These are phyloP conservation scores for Thera obeliscata DNA, from an alignment of 2,888 invertebrate genomes.

Conservation along the genomic window DNA sequence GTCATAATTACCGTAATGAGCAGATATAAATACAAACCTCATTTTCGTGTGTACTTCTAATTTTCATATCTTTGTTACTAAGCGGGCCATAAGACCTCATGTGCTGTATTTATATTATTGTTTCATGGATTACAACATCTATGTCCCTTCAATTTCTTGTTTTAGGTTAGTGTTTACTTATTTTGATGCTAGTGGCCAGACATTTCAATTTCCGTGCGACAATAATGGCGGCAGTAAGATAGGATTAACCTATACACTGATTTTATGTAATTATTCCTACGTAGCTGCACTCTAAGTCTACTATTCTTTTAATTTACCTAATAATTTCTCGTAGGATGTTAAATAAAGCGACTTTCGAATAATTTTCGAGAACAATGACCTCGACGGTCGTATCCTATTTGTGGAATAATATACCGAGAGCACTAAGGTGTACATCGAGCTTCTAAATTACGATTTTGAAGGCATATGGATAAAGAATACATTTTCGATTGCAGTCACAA, in stretches of 20 bases:
- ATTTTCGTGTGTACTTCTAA: constrained; percentile 69
- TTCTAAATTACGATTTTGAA: constrained; percentile 62
- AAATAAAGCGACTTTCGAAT: constrained; percentile 68
- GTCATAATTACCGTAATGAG: constrained; percentile 50
- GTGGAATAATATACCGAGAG: constrained; percentile 77
- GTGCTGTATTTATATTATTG: constrained; percentile 41
- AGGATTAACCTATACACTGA: constrained; percentile 79
- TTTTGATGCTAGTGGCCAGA: constrained; percentile 79
- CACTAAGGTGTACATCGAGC: constrained; percentile 67
- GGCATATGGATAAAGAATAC: constrained; percentile 72
- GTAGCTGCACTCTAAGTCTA: constrained; percentile 48
- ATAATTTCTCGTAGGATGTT: constrained; percentile 70
- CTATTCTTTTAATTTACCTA: constrained; percentile 63
- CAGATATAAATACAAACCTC: constrained; percentile 73
- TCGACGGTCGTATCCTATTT: constrained; percentile 77
- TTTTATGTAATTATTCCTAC: constrained; percentile 60
- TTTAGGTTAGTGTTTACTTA: constrained; percentile 79
- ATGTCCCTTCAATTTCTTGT: constrained; percentile 37
- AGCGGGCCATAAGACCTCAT: constrained; percentile 51
- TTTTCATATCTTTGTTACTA: constrained; percentile 74
- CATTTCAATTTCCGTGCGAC: constrained; percentile 81
- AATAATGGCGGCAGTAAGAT: constrained; percentile 83
- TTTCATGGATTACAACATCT: constrained; percentile 28
- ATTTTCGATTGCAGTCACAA: constrained; percentile 82
- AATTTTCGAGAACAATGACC: constrained; percentile 79